Evolutionary conservation across 2,797 vertebrate species (phyloP), one percentile per base, ranked within the genome.

Genomic region (Vespertilio murinus): DNA sequence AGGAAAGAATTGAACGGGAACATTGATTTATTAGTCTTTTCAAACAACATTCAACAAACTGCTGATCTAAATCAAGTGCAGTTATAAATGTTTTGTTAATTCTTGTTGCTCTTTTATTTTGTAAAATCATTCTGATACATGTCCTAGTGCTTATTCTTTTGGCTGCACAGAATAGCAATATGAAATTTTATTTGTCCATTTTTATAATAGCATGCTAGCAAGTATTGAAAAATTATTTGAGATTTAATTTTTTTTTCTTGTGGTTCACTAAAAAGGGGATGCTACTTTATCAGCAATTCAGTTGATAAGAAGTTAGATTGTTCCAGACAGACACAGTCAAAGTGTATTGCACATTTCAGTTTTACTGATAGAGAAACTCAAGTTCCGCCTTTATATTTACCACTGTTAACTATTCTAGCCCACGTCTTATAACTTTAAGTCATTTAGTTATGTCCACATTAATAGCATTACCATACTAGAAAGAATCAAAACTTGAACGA

Each of bases 61-160:
- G 13, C 88, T 98, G 77, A 84, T 94, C 96, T 98, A 97, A 97
- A 98, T 97, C 97, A 98, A 98, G 92, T 89, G 61, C 84, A 95
- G 95, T 84, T 97, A 96, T 97, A 98, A 98, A 98, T 97, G 95
- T 98, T 98, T 98, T 98, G 97, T 97, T 98, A 98, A 98, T 98
- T 98, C 95, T 94, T 97, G 79, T 97, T 98, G 93, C 95, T 97
- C 54, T 96, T 98, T 98, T 97, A 97, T 95, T 97, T 98, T 97
- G 97, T 97, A 92, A 97, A 98, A 97, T 93, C 80, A 95, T 98
- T 98, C 98, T 95, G 95, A 97, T 98, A 97, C 75, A 95, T 93
- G 97, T 82, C 85, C 96, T 67, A 96, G 92, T 97, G 93, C 86
- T 97, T 98, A 98, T 89, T 61, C 94, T 96, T 97, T 80, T 95